Percentiles rank a stretch among this genome's conserved stretches.
These are phyloP conservation scores for Lamellibrachia luymesi DNA, from an alignment of 1,140 invertebrate species.

Conservation along the genomic window DNA sequence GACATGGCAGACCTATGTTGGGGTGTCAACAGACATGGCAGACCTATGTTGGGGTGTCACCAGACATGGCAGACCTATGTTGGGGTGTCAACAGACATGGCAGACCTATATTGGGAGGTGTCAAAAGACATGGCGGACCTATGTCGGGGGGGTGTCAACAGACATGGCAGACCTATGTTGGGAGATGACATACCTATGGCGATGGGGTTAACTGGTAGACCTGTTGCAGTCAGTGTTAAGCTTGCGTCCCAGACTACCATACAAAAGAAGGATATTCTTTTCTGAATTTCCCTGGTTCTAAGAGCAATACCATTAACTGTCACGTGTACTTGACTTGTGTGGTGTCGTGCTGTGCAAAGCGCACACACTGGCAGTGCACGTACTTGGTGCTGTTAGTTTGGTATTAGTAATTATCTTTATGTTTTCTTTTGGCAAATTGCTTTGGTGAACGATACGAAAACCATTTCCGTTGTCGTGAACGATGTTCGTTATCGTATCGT, in stretches of 20 bases:
- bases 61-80: too few species aligned
- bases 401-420: not conserved
- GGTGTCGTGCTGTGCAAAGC: not conserved
- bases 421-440: not conserved
- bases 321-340: not conserved
- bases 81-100: too few species aligned
- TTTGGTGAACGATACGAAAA: not conserved
- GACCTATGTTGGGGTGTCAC: too few species aligned
- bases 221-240: not conserved
- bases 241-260: not conserved
- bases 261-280: too few species aligned
- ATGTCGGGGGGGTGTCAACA: too few species aligned
- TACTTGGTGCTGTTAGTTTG: not conserved
- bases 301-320: not conserved
- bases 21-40: too few species aligned
- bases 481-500: not conserved
- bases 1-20: too few species aligned
- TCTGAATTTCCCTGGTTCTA: too few species aligned
- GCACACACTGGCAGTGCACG: not conserved
- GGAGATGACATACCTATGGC: too few species aligned
- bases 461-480: not conserved
- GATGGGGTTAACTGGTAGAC: not conserved
- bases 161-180: too few species aligned
- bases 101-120: too few species aligned
- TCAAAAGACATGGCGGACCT: too few species aligned